Evolutionary conservation across 2,113 vertebrate species (phyloP).

Genomic region (Anguilla rostrata): DNA sequence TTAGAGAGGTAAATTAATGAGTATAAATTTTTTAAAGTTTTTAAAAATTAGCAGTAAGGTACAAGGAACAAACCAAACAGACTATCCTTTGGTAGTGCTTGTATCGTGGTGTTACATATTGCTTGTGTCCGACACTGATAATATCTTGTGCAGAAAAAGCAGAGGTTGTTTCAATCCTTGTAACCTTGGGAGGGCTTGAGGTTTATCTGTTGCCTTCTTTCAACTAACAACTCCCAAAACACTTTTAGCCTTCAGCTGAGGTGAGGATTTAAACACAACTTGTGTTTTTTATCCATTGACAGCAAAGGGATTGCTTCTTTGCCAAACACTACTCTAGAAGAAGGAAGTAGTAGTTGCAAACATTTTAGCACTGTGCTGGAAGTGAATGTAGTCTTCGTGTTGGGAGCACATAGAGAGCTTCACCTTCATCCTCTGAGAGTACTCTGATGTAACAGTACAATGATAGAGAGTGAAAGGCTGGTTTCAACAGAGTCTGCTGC

Average conservation of each 20-base stretch:
- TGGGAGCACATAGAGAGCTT: neutral
- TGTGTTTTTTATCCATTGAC: neutral
- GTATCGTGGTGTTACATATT: neutral
- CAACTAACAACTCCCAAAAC: constrained; percentile 7
- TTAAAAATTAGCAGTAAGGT: neutral
- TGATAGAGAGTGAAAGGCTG: neutral
- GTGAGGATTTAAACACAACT: neutral
- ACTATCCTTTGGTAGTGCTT: neutral
- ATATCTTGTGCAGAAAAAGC: neutral
- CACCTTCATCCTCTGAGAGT: neutral
- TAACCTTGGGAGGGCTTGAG: constrained; percentile 6
- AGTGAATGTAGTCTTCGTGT: neutral
- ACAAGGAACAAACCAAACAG: neutral
- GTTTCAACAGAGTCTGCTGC: neutral
- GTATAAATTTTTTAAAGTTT: neutral
- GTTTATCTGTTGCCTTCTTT: neutral
- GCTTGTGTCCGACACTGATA: neutral
- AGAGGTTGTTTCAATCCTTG: neutral
- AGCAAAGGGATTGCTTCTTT: neutral
- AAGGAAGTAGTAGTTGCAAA: neutral
- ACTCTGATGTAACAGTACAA: too few relatives aligned
- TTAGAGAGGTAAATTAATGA: neutral
- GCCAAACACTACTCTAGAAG: neutral
- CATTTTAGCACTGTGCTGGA: neutral
- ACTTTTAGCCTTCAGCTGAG: neutral